These are phyloP conservation scores for Sapayoa aenigma DNA, from an alignment of 2,113 vertebrate species.

Conservation along the genomic window DNA sequence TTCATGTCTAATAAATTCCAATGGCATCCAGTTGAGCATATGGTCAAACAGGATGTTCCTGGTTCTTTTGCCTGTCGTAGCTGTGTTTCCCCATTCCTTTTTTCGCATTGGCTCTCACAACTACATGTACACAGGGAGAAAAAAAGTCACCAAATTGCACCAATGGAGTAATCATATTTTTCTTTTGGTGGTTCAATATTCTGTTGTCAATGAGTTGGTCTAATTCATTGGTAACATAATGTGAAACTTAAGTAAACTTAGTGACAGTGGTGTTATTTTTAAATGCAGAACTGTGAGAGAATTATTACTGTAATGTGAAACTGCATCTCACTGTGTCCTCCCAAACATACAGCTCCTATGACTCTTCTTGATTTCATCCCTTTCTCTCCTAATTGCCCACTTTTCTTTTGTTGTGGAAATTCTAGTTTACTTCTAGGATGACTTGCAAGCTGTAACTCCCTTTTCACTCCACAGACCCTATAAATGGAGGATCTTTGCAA, in stretches of 20 bases:
- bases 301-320: not conserved
- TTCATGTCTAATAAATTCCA: not conserved
- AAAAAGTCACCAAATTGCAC: not conserved
- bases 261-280: not conserved
- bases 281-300: not conserved
- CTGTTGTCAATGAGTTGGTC: not conserved
- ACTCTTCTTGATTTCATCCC: not conserved
- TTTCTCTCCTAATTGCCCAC: not conserved
- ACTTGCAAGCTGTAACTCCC: not conserved
- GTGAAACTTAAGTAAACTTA: not conserved
- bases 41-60: not conserved
- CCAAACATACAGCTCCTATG: not conserved
- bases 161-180: not conserved
- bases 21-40: not conserved
- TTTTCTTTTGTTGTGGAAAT: not conserved
- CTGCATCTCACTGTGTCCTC: not conserved
- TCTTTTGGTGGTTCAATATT: not conserved
- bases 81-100: not conserved
- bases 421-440: not conserved
- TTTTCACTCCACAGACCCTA: constrained; percentile 2
- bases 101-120: not conserved
- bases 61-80: not conserved
- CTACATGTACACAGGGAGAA: not conserved
- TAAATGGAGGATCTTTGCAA: constrained; percentile 10
- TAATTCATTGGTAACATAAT: not conserved